Evolutionary conservation across 2,888 invertebrate species (phyloP), one percentile per base, ranked within the genome.

Genomic region (Melanargia galathea): DNA sequence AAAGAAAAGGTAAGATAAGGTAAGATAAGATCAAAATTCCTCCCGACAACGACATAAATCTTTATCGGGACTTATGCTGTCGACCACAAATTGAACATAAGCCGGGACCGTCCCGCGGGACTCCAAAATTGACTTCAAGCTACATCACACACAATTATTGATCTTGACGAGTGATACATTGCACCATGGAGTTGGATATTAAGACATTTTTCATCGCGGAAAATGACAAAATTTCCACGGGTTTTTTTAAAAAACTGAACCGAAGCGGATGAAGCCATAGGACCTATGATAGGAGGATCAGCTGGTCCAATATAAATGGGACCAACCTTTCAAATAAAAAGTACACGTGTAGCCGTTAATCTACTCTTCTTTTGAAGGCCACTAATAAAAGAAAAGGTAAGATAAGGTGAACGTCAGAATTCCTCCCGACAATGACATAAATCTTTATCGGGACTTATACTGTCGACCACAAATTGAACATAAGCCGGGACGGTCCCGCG

Each of bases 1-100:
- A 30, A 30, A 26, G 24, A 4, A 26, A 26, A 16, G 40, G n/a
- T 16, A 40, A 40, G 40, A n/a, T n/a, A n/a, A n/a, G n/a, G n/a
- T n/a, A n/a, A n/a, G 40, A 16, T 33, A 33, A 33, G 20, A 5
- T 52, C 35, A 33, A 52, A 52, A 33, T 35, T 13, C 20, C 20
- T 26, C 2, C 10, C 30, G 30, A n/a, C 26, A 10, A 49, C 33
- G 13, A 40, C 18, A 18, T 55, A 43, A 57, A 45, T 57, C 43
- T 45, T 46, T 45, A 57, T 45, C 45, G n/a, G 58, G 56, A 45
- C 58, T 60, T 63, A 62, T 58, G 45, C 61, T 64, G 60, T 64
- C 64, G 56, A 59, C 68, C 68, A 63, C 68, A 67, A 69, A 69
- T 69, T 67, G 67, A 57, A 69, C 67, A 63, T 65, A 67, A 67